A percentile compares a stretch with the other conserved stretches of the same genome.
Evolutionary conservation across 1,140 invertebrate genomes (phyloP).

Genomic region (Drosophila ambigua): DNA sequence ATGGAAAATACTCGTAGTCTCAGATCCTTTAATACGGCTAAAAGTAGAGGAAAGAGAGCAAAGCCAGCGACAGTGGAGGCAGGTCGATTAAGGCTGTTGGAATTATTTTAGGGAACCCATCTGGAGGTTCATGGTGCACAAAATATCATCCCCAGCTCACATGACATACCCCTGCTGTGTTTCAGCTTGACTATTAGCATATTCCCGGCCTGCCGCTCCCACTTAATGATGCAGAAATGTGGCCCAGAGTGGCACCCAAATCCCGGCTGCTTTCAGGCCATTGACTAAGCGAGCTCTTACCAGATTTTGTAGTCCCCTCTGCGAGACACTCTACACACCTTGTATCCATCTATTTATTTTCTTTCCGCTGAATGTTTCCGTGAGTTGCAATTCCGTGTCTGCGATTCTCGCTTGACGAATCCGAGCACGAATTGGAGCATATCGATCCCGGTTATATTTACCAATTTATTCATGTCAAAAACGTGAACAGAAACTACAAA

Average conservation of each 20-base stretch:
- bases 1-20: slow-evolving; percentile 2
- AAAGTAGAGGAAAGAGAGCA: not conserved
- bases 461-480: too few relatives aligned
- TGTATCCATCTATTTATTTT: not conserved
- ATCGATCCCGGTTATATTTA: too few relatives aligned
- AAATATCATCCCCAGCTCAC: slow-evolving; percentile 9
- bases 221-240: slow-evolving; percentile 51
- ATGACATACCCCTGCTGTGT: too few relatives aligned
- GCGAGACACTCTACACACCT: not conserved
- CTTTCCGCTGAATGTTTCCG: not conserved
- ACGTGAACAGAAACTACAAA: too few relatives aligned
- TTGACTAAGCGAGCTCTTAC: slow-evolving; percentile 59
- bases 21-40: slow-evolving; percentile 29
- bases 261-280: slow-evolving; percentile 48
- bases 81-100: slow-evolving; percentile 13
- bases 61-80: too few relatives aligned
- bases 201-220: too few relatives aligned
- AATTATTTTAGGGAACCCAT: slow-evolving; percentile 18
- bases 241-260: slow-evolving; percentile 25
- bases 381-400: slow-evolving; percentile 1
- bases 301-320: slow-evolving; percentile 2
- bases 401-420: slow-evolving; percentile 39
- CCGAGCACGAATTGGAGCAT: not conserved
- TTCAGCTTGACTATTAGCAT: too few relatives aligned
- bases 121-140: slow-evolving; percentile 11